These are phyloP conservation scores for Conchocele bisecta DNA, from an alignment of 2,888 invertebrate genomes.

Conservation along the genomic window DNA sequence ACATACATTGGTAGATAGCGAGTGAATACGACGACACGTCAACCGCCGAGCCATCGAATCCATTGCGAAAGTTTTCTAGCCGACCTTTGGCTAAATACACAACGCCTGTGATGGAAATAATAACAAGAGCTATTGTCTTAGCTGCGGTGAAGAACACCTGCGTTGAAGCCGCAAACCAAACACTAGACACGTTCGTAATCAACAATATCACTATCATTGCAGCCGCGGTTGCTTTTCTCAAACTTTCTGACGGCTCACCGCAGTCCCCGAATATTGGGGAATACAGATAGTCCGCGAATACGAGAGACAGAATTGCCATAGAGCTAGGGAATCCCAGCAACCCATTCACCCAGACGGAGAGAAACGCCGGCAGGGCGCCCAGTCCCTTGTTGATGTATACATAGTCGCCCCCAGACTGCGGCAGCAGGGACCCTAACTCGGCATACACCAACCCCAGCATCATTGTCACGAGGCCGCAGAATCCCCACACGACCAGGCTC, in stretches of 20 bases:
- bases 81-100: slow-evolving; percentile 93
- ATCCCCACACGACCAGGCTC: slow-evolving; percentile 36
- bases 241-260: not conserved
- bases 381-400: slow-evolving; percentile 36
- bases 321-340: slow-evolving; percentile 24
- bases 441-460: slow-evolving; percentile 39
- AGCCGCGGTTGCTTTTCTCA: slow-evolving; percentile 31
- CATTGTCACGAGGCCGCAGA: slow-evolving; percentile 28
- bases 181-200: slow-evolving; percentile 85
- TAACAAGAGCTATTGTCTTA: slow-evolving; percentile 93
- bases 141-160: slow-evolving; percentile 97
- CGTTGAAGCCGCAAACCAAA: slow-evolving; percentile 95
- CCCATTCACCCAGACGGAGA: slow-evolving; percentile 19
- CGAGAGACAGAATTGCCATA: slow-evolving; percentile 31
- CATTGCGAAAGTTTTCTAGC: slow-evolving; percentile 54
- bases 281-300: slow-evolving; percentile 43
- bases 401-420: slow-evolving; percentile 46
- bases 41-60: slow-evolving; percentile 23
- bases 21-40: slow-evolving; percentile 18
- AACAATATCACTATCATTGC: slow-evolving; percentile 18
- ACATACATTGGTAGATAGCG: slow-evolving; percentile 42
- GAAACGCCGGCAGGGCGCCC: slow-evolving; percentile 29
- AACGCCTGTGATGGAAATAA: slow-evolving; percentile 94
- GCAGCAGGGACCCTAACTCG: slow-evolving; percentile 39
- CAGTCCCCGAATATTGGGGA: slow-evolving; percentile 30